Conservation (phyloP, 2,113 vertebrate species). For the Tenebrosternarchus preto region DNA sequence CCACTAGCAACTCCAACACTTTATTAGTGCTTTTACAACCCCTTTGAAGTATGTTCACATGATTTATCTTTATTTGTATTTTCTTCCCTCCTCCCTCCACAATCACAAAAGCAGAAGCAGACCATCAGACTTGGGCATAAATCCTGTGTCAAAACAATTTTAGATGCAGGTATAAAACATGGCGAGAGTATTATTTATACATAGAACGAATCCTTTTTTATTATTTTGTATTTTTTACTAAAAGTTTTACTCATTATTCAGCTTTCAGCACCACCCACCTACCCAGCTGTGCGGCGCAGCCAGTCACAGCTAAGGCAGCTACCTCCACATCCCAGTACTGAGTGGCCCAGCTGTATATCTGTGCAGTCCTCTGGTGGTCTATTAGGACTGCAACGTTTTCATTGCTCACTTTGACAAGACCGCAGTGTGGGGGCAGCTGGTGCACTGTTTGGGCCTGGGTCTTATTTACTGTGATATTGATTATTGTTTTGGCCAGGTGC, state of each 20-base stretch:
- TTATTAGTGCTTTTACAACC: constrained; percentile 37
- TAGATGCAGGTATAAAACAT: constrained; percentile 26
- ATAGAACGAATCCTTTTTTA: background rate
- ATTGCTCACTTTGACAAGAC: constrained; percentile 19
- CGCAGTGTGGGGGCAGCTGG: background rate
- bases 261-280: constrained; percentile 12
- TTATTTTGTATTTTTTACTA: constrained; percentile 29
- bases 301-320: background rate
- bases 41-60: constrained; percentile 33
- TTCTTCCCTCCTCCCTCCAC: background rate
- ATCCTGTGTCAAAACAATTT: constrained; percentile 21
- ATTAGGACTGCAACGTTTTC: background rate
- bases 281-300: constrained; percentile 6
- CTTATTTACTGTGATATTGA: constrained; percentile 65
- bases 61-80: constrained; percentile 37
- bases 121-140: background rate
- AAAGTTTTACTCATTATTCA: constrained; percentile 18
- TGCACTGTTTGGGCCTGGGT: constrained; percentile 58
- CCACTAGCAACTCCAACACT: constrained; percentile 19
- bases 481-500: constrained; percentile 58
- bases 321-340: background rate
- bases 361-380: background rate
- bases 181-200: constrained; percentile 35
- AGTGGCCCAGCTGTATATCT: constrained; percentile 28
- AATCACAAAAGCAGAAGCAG: background rate